Evolutionary conservation across 2,113 vertebrate species (phyloP).

Genomic region (Protomyctophum bolini): DNA sequence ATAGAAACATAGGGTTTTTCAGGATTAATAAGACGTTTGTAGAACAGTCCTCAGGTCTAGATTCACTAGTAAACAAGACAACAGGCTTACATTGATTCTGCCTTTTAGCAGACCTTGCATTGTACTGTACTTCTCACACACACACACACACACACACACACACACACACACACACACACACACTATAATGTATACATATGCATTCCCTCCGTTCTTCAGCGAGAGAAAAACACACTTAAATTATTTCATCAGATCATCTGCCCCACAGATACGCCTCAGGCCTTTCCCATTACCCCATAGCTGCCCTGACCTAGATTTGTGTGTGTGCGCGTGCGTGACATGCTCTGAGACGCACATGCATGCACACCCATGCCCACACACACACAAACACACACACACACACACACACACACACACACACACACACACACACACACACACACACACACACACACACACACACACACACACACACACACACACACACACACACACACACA

Average conservation of each 20-base stretch:
- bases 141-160: constrained; percentile 26
- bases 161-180: constrained; percentile 47
- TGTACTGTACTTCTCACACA: constrained; percentile 14
- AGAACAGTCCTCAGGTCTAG: too few species aligned
- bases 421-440: not conserved
- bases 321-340: constrained; percentile 17
- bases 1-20: too few species aligned
- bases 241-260: constrained; percentile 78
- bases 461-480: not conserved
- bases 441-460: constrained; percentile 16
- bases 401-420: not conserved
- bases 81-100: too few species aligned
- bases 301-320: constrained; percentile 72
- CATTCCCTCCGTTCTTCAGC: constrained; percentile 44
- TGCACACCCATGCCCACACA: too few species aligned
- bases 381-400: too few species aligned
- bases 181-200: not conserved
- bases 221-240: constrained; percentile 66
- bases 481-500: not conserved
- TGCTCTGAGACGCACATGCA: not conserved
- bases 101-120: too few species aligned
- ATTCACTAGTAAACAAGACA: too few species aligned
- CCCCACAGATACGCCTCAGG: constrained; percentile 75
- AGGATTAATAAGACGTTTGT: too few species aligned
- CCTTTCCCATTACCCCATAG: constrained; percentile 73